A percentile compares a stretch with the other conserved stretches of the same genome.
phyloP scores from a whole-genome alignment of 2,113 vertebrate species.

The Scortum barcoo region DNA sequence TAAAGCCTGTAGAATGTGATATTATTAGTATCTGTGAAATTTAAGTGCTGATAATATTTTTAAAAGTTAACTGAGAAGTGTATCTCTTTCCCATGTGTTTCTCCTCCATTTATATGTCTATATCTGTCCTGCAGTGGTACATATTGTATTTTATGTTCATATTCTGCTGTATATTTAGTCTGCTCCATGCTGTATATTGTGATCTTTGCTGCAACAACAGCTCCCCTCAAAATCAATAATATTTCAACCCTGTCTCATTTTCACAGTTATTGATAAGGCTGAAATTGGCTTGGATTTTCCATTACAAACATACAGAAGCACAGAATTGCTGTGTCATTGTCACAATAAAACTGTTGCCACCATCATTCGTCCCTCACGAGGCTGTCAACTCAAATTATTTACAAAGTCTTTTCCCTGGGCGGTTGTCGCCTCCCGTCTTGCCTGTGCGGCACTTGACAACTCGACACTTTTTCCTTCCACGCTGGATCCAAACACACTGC shows the following conservation, averaged over 20 bases:
- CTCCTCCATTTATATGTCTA: background rate
- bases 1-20: background rate
- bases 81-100: background rate
- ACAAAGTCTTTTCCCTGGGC: conserved; percentile 31
- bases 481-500: conserved; percentile 18
- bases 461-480: conserved; percentile 7
- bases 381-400: conserved; percentile 53
- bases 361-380: conserved; percentile 14
- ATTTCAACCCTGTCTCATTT: background rate
- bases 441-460: conserved; percentile 24
- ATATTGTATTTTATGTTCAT: background rate
- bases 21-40: background rate
- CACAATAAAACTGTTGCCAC: conserved; percentile 8
- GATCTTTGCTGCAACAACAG: background rate
- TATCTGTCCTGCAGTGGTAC: background rate
- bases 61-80: background rate
- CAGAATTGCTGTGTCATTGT: background rate
- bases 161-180: background rate
- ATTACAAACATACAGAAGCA: conserved; percentile 8
- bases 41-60: background rate
- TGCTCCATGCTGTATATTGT: background rate
- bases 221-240: background rate
- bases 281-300: background rate
- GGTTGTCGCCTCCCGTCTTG: conserved; percentile 26
- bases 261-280: background rate